Evolutionary conservation across 1,140 invertebrate species (phyloP).

Genomic region (Sinonovacula constricta): DNA sequence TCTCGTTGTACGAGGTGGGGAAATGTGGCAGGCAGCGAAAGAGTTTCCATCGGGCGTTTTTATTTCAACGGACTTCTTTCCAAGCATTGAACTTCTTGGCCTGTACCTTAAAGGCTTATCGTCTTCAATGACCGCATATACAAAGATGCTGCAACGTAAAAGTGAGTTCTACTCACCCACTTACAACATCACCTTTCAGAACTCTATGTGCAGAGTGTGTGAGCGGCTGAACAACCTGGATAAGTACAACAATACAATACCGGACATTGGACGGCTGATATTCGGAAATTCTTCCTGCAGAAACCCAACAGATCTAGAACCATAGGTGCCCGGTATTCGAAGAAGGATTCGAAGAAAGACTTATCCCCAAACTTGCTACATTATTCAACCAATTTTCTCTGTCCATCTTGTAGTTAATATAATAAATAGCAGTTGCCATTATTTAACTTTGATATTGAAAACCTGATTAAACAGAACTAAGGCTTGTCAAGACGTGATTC

Average conservation of each 20-base stretch:
- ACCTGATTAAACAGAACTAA: too few species aligned
- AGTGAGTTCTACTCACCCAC: constrained; percentile 26
- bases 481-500: too few species aligned
- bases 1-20: constrained; percentile 17
- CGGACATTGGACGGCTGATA: constrained; percentile 29
- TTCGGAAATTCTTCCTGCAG: constrained; percentile 22
- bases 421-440: too few species aligned
- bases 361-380: too few species aligned
- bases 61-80: constrained; percentile 30
- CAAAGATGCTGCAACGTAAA: constrained; percentile 13
- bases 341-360: too few species aligned
- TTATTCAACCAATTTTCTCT: too few species aligned
- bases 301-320: constrained; percentile 17
- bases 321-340: too few species aligned
- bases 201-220: constrained; percentile 38
- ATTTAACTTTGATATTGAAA: too few species aligned
- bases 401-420: too few species aligned
- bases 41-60: constrained; percentile 19
- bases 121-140: constrained; percentile 8
- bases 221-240: constrained; percentile 33
- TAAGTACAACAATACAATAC: constrained; percentile 28
- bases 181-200: constrained; percentile 18
- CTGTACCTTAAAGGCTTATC: constrained; percentile 14
- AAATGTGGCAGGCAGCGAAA: background rate
- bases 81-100: constrained; percentile 19